Percentiles rank a stretch among this genome's conserved stretches.
Conservation (phyloP, 2,888 invertebrate species). For the Eulithis testata region DNA sequence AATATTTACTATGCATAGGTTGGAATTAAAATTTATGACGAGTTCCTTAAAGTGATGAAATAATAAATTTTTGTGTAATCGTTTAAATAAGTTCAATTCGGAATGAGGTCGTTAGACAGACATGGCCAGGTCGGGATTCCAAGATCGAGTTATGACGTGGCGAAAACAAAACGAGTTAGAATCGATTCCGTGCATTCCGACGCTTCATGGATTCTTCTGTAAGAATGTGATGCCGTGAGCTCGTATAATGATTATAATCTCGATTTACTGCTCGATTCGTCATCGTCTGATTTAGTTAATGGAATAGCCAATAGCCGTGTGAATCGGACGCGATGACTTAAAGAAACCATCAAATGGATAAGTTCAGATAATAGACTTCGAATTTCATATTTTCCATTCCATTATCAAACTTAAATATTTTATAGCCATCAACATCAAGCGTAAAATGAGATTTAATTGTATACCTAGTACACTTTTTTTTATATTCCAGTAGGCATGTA, state of each 20-base stretch:
- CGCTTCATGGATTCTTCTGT: conserved; percentile 74
- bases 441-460: conserved; percentile 13
- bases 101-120: conserved; percentile 43
- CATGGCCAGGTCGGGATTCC: conserved; percentile 56
- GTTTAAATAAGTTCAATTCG: conserved; percentile 38
- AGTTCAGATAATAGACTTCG: conserved; percentile 16
- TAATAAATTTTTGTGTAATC: conserved; percentile 17
- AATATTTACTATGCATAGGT: conserved; percentile 14
- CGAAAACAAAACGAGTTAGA: conserved; percentile 81
- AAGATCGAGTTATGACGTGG: conserved; percentile 80
- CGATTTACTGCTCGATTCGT: conserved; percentile 80
- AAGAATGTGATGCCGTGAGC: conserved; percentile 74
- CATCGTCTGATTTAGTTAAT: conserved; percentile 82
- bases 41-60: conserved; percentile 14
- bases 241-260: conserved; percentile 80
- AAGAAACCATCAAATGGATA: conserved; percentile 36
- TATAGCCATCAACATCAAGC: background rate
- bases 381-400: conserved; percentile 17
- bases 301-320: conserved; percentile 80
- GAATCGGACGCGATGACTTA: conserved; percentile 61
- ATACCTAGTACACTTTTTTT: background rate
- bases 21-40: conserved; percentile 18
- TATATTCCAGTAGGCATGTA: too few species aligned
- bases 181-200: conserved; percentile 81
- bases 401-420: conserved; percentile 7